Base-by-base conservation (phyloP, 2,113 vertebrate species). In the Camelus bactrianus region DNA sequence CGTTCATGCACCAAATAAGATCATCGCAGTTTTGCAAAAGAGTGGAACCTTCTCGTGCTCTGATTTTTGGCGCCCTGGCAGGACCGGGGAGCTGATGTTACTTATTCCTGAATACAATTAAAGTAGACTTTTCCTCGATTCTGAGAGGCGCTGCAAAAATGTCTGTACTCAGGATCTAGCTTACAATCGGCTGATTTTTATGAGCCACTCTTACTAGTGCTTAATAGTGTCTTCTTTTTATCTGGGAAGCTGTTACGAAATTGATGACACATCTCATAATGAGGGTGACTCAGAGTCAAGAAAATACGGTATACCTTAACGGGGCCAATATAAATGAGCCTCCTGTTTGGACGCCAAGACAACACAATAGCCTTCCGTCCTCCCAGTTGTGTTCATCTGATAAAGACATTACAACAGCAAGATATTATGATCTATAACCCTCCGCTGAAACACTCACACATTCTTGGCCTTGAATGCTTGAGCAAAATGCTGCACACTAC, bases 391-490 rank as follows among this genome's bases (percentile, higher is more conserved):
- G 89, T 86, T 97, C 96, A 98, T 97, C 93, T 98, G 97, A 98
- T 98, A 98, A 98, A 98, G 95, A 97, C 94, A 97, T 98, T 97
- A 97, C 95, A 97, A 97, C 67, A 96, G 96, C 88, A 92, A 97
- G 83, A 87, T 97, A 96, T 94, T 70, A 91, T 89, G 91, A 95
- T 96, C 97, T 90, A 75, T 79, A 82, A 95, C 97, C 93, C 96
- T 86, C 32, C 22, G 0, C 96, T 56, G 80, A 86, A 97, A 52
- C 97, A 99, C 99, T 99, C 98, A 99, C 99, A 99, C 73, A 94
- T 99, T 99, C 98, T 98, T 99, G 98, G 99, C 99, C 98, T 99
- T 99, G 98, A 99, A 99, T 35, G 98, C 98, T 96, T 99, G 99
- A 24, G 99, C 99, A 97, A 99, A 99, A 97, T 98, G 98, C 94